Evolutionary conservation across 2,113 vertebrate genomes (phyloP).

Genomic region (Syngnathoides biaculeatus): DNA sequence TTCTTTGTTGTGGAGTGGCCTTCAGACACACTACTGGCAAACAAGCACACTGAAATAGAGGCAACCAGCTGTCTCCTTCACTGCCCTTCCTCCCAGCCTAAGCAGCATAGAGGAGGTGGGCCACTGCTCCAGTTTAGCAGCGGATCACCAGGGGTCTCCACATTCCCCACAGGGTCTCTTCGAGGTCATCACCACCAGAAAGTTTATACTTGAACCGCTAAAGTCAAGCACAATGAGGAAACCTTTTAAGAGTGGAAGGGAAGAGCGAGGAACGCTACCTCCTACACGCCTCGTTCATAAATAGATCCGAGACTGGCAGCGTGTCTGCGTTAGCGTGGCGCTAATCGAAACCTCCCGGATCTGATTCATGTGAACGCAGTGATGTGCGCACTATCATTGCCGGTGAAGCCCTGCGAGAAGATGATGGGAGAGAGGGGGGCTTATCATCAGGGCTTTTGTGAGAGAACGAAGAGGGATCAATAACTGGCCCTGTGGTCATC

Average conservation of each 20-base stretch:
- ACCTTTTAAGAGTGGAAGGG: slow-evolving; percentile 57
- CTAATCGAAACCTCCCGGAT: slow-evolving; percentile 66
- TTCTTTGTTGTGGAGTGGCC: slow-evolving; percentile 17
- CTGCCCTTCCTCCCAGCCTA: slow-evolving; percentile 46
- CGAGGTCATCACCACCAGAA: slow-evolving; percentile 64
- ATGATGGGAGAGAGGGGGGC: slow-evolving; percentile 17
- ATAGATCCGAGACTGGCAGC: slow-evolving; percentile 59
- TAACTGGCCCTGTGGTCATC: slow-evolving; percentile 75
- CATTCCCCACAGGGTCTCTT: slow-evolving; percentile 53
- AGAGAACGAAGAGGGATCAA: slow-evolving; percentile 68
- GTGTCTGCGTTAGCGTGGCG: slow-evolving; percentile 61
- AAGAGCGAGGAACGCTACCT: slow-evolving; percentile 62
- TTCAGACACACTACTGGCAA: slow-evolving; percentile 11
- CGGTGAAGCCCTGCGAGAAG: slow-evolving; percentile 53
- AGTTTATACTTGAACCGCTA: slow-evolving; percentile 65
- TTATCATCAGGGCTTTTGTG: slow-evolving; percentile 64
- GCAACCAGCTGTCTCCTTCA: slow-evolving; percentile 35
- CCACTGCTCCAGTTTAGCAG: slow-evolving; percentile 60
- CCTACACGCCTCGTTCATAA: slow-evolving; percentile 70
- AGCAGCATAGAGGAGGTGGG: slow-evolving; percentile 55
- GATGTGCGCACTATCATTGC: slow-evolving; percentile 68
- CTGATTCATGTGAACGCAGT: slow-evolving; percentile 68
- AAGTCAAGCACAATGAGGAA: slow-evolving; percentile 67
- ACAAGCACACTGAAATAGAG: slow-evolving; percentile 15
- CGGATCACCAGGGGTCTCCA: slow-evolving; percentile 58